Percentiles rank a stretch among this genome's conserved stretches.
phyloP scores from a whole-genome alignment of 2,888 invertebrate species.

The Nycteola revayana region DNA sequence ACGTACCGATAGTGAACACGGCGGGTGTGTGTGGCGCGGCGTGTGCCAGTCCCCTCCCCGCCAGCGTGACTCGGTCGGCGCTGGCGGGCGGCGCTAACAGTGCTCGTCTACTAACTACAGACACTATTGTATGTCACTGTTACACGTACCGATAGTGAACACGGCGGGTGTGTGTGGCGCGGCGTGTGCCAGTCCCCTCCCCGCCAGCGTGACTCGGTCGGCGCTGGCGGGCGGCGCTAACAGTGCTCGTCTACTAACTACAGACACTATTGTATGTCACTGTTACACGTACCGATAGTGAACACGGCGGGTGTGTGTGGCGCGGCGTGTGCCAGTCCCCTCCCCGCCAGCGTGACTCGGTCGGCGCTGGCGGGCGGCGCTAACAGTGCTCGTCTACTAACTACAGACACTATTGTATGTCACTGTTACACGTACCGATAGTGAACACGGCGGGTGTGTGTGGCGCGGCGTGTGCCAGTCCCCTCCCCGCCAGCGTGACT shows the following conservation, averaged over 20 bases:
- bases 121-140: too few species aligned
- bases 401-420: slow-evolving; percentile 89
- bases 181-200: slow-evolving; percentile 95
- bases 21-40: slow-evolving; percentile 96
- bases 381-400: slow-evolving; percentile 83
- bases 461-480: too few species aligned
- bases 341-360: slow-evolving; percentile 92
- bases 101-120: too few species aligned
- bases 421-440: slow-evolving; percentile 46
- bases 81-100: slow-evolving; percentile 78
- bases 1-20: slow-evolving; percentile 93
- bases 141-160: slow-evolving; percentile 90
- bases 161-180: slow-evolving; percentile 95
- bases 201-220: slow-evolving; percentile 91
- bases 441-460: too few species aligned
- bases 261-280: too few species aligned
- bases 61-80: too few species aligned
- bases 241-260: slow-evolving; percentile 76
- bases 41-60: slow-evolving; percentile 94
- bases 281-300: slow-evolving; percentile 87
- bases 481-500: too few species aligned
- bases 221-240: slow-evolving; percentile 85
- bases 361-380: slow-evolving; percentile 83
- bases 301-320: slow-evolving; percentile 97
- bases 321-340: slow-evolving; percentile 94